phyloP scores from a whole-genome alignment of 1,140 invertebrate genomes.

The Drosophila nigromelanica region DNA sequence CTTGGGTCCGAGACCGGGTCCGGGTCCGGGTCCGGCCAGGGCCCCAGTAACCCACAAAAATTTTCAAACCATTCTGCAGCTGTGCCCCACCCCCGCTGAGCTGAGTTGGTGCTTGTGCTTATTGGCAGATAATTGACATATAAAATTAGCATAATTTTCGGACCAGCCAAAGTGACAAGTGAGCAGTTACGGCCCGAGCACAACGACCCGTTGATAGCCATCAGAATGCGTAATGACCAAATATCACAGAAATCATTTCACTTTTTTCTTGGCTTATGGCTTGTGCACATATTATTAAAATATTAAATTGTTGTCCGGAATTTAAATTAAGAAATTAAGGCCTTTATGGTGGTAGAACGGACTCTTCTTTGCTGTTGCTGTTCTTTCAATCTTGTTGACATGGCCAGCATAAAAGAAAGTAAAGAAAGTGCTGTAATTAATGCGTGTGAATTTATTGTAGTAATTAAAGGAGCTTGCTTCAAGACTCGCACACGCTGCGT shows the following conservation, averaged over 20 bases:
- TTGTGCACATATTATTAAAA: conserved; percentile 61
- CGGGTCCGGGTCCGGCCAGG: conserved; percentile 19
- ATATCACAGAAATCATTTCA: conserved; percentile 65
- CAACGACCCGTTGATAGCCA: conserved; percentile 55
- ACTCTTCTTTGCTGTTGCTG: conserved; percentile 20
- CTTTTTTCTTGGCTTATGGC: conserved; percentile 42
- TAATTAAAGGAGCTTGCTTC: not conserved
- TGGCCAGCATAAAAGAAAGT: conserved; percentile 25
- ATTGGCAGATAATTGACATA: conserved; percentile 83
- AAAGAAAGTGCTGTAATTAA: conserved; percentile 58
- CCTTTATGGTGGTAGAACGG: conserved; percentile 18
- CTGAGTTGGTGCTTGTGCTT: conserved; percentile 51
- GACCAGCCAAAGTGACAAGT: conserved; percentile 55
- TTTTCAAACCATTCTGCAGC: conserved; percentile 18
- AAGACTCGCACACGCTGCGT: conserved; percentile 9
- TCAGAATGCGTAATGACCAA: conserved; percentile 76
- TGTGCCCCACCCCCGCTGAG: not conserved
- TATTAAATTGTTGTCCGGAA: conserved; percentile 58
- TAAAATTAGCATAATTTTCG: conserved; percentile 81
- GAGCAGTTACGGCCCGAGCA: conserved; percentile 50
- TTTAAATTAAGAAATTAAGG: conserved; percentile 77
- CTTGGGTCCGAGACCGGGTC: conserved; percentile 22
- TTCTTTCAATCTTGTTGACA: conserved; percentile 2
- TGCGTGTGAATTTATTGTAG: conserved; percentile 36
- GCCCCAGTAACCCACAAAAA: conserved; percentile 57